A percentile compares a stretch with the other conserved stretches of the same genome.
phyloP scores from a whole-genome alignment of 2,888 invertebrate species.

The Aproaerema taeniolella region DNA sequence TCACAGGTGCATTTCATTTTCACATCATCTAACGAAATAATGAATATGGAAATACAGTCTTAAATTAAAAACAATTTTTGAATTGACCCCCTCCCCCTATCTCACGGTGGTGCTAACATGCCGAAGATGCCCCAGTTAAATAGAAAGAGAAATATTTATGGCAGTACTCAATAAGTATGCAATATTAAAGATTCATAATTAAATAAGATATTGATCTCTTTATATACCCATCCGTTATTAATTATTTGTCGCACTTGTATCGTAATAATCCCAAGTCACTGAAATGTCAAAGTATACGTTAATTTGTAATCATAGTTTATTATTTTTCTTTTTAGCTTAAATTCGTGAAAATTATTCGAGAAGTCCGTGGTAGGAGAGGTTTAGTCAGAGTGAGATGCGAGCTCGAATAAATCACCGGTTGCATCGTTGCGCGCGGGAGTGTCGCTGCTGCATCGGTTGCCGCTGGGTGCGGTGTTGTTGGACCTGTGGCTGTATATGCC shows the following conservation, averaged over 20 bases:
- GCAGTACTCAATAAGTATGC: too few species aligned
- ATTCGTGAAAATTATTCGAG: neutral
- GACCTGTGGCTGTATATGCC: neutral
- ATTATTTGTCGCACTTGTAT: too few species aligned
- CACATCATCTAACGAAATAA: too few species aligned
- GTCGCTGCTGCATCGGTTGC: slow-evolving; percentile 3
- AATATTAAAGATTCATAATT: neutral
- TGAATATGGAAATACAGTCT: too few species aligned
- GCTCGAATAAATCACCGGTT: slow-evolving; percentile 8
- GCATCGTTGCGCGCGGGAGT: slow-evolving; percentile 8
- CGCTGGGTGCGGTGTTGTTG: slow-evolving; percentile 4
- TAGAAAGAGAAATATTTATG: too few species aligned
- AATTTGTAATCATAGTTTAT: neutral
- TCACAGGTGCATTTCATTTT: too few species aligned
- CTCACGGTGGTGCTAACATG: too few species aligned
- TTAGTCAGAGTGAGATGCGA: slow-evolving; percentile 6
- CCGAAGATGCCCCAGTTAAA: too few species aligned
- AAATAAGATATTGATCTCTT: too few species aligned
- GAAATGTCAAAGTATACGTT: neutral
- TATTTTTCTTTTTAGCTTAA: neutral
- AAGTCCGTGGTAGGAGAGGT: slow-evolving; percentile 6
- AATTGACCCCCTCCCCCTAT: too few species aligned
- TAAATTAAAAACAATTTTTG: too few species aligned
- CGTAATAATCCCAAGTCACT: neutral
- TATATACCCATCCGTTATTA: too few species aligned